These are phyloP conservation scores for Thripadectes ignobilis DNA, from an alignment of 2,797 vertebrate genomes.

Conservation along the genomic window DNA sequence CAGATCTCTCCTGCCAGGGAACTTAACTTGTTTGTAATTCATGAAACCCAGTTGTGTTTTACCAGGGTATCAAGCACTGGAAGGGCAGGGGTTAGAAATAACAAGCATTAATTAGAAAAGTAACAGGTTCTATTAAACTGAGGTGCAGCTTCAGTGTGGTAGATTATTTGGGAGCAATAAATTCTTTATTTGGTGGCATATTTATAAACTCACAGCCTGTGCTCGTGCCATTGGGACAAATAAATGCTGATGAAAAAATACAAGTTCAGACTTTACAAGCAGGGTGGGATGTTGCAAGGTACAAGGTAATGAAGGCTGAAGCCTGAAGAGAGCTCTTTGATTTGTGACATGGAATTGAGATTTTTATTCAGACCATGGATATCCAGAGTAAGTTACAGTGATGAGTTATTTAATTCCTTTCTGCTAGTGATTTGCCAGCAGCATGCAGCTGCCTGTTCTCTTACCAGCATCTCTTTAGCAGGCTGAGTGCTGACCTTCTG, in stretches of 20 bases:
- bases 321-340: neutral
- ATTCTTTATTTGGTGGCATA: neutral
- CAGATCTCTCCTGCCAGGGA: neutral
- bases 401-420: neutral
- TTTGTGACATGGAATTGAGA: neutral
- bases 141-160: neutral
- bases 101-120: neutral
- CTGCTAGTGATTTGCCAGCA: neutral
- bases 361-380: neutral
- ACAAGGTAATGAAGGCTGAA: neutral
- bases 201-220: neutral
- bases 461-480: neutral
- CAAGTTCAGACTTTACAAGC: neutral
- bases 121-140: neutral
- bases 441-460: neutral
- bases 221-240: neutral
- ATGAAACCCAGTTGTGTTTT: neutral
- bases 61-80: neutral
- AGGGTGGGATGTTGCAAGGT: neutral
- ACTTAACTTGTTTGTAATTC: neutral
- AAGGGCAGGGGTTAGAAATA: neutral
- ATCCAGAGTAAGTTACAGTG: neutral
- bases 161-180: neutral
- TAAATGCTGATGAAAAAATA: neutral
- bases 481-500: neutral